A percentile compares a stretch with the other conserved stretches of the same genome.
Evolutionary conservation across 2,888 invertebrate genomes (phyloP).

Genomic region (Bugulina stolonifera): DNA sequence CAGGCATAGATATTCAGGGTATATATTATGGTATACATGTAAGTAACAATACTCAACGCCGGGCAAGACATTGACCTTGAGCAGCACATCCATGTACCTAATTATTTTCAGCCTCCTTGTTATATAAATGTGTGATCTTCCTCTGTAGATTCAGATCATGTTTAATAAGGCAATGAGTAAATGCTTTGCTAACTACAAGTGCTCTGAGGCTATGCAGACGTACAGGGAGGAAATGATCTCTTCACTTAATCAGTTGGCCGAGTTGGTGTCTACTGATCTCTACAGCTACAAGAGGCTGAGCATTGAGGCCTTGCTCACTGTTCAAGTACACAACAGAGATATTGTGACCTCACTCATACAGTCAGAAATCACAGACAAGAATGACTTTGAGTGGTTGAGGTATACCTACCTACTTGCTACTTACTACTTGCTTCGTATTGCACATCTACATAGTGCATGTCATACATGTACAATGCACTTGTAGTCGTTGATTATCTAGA

Average conservation of each 20-base stretch:
- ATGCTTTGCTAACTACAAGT: conserved; percentile 38
- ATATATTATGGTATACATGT: too few relatives aligned
- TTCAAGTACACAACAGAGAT: conserved; percentile 51
- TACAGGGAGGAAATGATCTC: conserved; percentile 39
- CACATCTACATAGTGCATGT: too few relatives aligned
- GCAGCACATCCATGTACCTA: too few relatives aligned
- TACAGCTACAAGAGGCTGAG: conserved; percentile 43
- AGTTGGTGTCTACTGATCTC: conserved; percentile 42
- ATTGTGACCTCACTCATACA: conserved; percentile 44
- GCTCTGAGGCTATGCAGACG: conserved; percentile 34
- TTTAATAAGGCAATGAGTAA: conserved; percentile 46
- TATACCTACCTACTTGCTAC: too few relatives aligned
- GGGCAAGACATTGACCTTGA: too few relatives aligned
- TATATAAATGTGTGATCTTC: too few relatives aligned
- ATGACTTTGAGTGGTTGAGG: conserved; percentile 53
- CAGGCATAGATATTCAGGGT: too few relatives aligned
- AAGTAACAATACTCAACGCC: too few relatives aligned
- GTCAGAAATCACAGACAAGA: conserved; percentile 38
- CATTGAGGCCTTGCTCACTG: conserved; percentile 50
- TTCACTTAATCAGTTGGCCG: conserved; percentile 42
- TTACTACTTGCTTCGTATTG: too few relatives aligned
- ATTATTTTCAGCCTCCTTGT: too few relatives aligned
- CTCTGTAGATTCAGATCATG: conserved; percentile 46
- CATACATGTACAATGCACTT: too few relatives aligned
- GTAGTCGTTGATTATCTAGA: too few relatives aligned